Conservation (phyloP, 2,113 vertebrate species). For the Pseudolaguvia tuberculata region DNA sequence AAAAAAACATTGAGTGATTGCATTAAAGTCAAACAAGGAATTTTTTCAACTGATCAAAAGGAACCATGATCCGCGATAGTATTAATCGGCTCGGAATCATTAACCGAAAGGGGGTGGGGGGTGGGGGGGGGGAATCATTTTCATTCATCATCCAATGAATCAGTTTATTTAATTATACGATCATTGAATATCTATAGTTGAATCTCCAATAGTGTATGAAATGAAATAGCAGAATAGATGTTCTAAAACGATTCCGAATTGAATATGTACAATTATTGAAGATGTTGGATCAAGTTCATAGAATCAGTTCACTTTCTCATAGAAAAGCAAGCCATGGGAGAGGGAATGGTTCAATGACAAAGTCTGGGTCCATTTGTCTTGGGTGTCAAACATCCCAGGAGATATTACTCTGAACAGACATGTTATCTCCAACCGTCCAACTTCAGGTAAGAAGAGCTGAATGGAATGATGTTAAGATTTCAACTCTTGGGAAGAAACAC, state of each 20-base stretch:
- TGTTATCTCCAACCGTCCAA: conserved; percentile 45
- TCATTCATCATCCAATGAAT: too few relatives aligned
- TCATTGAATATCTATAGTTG: neutral
- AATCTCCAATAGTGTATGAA: neutral
- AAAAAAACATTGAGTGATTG: conserved; percentile 44
- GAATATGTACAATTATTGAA: conserved; percentile 7
- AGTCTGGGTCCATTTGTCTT: conserved; percentile 40
- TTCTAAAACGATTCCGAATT: neutral
- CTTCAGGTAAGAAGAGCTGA: conserved; percentile 57
- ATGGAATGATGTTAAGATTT: conserved; percentile 47
- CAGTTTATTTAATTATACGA: neutral
- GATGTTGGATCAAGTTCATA: conserved; percentile 7
- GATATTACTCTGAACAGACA: conserved; percentile 39
- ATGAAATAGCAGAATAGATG: neutral
- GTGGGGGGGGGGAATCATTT: too few relatives aligned
- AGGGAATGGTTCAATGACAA: conserved; percentile 57
- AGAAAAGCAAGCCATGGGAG: conserved; percentile 63
- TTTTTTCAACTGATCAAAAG: conserved; percentile 38
- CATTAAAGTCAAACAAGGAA: conserved; percentile 35
- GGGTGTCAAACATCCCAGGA: conserved; percentile 39
- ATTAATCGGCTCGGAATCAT: conserved; percentile 10
- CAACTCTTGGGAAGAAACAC: conserved; percentile 39
- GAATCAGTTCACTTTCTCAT: conserved; percentile 38
- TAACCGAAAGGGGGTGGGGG: too few relatives aligned
- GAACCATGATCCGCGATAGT: neutral